Evolutionary conservation across 2,113 vertebrate species (phyloP), one percentile per base, ranked within the genome.

Genomic region (Saguinus midas): DNA sequence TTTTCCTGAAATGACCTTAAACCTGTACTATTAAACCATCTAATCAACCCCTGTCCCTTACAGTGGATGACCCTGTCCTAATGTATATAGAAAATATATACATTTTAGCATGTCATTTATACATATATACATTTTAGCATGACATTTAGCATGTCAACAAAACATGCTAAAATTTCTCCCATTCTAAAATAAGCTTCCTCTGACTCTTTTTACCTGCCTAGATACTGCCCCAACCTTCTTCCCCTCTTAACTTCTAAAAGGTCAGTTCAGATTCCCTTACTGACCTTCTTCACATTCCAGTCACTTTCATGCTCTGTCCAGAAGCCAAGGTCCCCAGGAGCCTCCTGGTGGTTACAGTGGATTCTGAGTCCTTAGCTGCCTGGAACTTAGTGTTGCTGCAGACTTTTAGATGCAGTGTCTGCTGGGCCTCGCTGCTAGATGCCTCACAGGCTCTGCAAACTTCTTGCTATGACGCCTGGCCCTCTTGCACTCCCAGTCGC

Each of bases 181-280:
- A 76, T 79, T 82, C 61, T 79, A 73, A 94, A 50, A 75, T 50
- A 66, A 87, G 48, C 37, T 16, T 52, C 32, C 84, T 85, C 17
- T 73, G 52, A 80, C 32, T 37, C 40, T 66, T 75, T n/a, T 17
- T 40, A 57, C 45, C 29, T 68, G 72, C 18, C 20, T 55, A 64
- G 64, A 10, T 18, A 45, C 40, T 68, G 23, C 17, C 70, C 35
- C 9, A 64, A 37, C 32, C 27, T 18, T 68, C 25, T 45, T 27
- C 9, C 55, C 21, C 48, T 45, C n/a, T 50, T 87, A 21, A 68
- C 16, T 48, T 80, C 10, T 29, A 5, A 81, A 68, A 58, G 40
- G 35, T 8, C 32, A 23, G 27, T 40, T 27, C 68, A 70, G 87
- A 75, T 23, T 66, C 45, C 57, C 35, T 16, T 23, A 45, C 16